These are phyloP conservation scores for Lochmaea crataegi DNA, from an alignment of 2,888 invertebrate genomes.

Conservation along the genomic window DNA sequence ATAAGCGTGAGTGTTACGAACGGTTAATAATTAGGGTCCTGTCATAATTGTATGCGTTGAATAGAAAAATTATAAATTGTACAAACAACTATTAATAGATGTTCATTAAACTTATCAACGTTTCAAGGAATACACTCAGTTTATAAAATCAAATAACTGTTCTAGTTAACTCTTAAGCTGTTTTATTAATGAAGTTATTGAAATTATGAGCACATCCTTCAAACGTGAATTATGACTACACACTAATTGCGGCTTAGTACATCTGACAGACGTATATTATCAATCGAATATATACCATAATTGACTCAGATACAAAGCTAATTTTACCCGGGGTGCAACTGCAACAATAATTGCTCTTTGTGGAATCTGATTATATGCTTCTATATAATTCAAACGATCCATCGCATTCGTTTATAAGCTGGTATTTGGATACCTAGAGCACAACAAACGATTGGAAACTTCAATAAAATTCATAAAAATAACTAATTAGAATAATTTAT, in stretches of 20 bases:
- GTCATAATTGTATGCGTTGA: too few relatives aligned
- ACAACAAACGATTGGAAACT: not conserved
- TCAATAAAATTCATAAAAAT: too few relatives aligned
- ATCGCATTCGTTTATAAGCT: conserved; percentile 1
- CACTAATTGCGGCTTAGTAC: conserved; percentile 5
- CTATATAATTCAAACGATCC: not conserved
- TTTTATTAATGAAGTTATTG: not conserved
- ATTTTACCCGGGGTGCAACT: not conserved
- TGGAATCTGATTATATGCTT: not conserved
- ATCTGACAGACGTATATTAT: conserved; percentile 6
- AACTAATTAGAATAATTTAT: too few relatives aligned
- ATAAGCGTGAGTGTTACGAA: too few relatives aligned
- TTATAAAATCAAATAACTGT: too few relatives aligned
- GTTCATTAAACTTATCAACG: too few relatives aligned
- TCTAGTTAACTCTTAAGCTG: not conserved
- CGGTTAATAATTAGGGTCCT: too few relatives aligned
- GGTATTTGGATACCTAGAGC: not conserved
- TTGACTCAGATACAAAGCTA: conserved; percentile 5
- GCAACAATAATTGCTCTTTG: conserved; percentile 7
- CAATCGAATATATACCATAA: not conserved
- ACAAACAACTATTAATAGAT: too few relatives aligned
- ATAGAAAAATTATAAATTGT: too few relatives aligned
- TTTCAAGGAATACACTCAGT: too few relatives aligned
- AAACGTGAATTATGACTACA: not conserved
- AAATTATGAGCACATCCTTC: conserved; percentile 2